These are phyloP conservation scores for Embiotoca jacksoni DNA, from an alignment of 2,113 vertebrate species.

Conservation along the genomic window DNA sequence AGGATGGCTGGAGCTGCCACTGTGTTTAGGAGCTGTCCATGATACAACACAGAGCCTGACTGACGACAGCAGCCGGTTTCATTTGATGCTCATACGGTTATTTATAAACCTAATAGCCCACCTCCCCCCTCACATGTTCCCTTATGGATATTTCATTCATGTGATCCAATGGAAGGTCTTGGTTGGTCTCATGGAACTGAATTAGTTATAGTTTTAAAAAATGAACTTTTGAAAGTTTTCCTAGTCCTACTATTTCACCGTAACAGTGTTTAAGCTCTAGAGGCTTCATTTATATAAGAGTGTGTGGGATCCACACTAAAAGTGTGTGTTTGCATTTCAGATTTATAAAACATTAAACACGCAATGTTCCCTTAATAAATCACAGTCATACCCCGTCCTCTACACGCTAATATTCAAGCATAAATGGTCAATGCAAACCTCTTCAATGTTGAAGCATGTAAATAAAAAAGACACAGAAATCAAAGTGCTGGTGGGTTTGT, in stretches of 20 bases:
- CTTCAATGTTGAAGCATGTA: too few relatives aligned
- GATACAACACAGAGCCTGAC: slow-evolving; percentile 56
- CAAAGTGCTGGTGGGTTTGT: too few relatives aligned
- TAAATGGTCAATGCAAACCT: too few relatives aligned
- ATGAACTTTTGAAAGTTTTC: slow-evolving; percentile 18
- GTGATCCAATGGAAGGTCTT: slow-evolving; percentile 28
- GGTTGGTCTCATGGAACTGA: slow-evolving; percentile 5
- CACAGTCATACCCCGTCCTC: too few relatives aligned
- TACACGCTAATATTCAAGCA: too few relatives aligned
- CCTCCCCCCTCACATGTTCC: slow-evolving; percentile 8
- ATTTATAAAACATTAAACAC: too few relatives aligned
- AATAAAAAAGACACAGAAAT: too few relatives aligned
- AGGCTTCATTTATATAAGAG: too few relatives aligned
- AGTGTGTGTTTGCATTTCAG: too few relatives aligned
- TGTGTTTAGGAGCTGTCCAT: slow-evolving; percentile 60
- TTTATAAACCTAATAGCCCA: slow-evolving; percentile 43
- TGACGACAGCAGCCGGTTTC: slow-evolving; percentile 48
- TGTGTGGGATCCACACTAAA: too few relatives aligned
- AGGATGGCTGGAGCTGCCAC: slow-evolving; percentile 35
- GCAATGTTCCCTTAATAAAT: too few relatives aligned
- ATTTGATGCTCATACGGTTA: slow-evolving; percentile 45
- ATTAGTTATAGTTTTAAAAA: slow-evolving; percentile 39
- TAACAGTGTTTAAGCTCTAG: slow-evolving; percentile 48
- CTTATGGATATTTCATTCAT: slow-evolving; percentile 50
- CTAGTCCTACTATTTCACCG: slow-evolving; percentile 41